phyloP scores from a whole-genome alignment of 2,797 vertebrate genomes.

The Bovichtus variegatus region DNA sequence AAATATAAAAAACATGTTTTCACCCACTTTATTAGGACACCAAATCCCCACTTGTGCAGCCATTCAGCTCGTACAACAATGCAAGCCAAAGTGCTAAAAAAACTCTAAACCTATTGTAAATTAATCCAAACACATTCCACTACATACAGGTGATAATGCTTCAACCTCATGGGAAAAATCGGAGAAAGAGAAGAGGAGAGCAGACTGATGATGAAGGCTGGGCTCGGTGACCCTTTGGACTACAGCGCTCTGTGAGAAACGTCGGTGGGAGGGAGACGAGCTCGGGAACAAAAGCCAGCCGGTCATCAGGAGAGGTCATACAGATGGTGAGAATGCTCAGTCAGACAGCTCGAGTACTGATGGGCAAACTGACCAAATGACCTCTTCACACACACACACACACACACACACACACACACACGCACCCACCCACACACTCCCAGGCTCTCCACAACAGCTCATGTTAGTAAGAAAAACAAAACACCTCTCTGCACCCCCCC shows the following conservation, averaged over 20 bases:
- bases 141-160: neutral
- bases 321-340: slow-evolving; percentile 78
- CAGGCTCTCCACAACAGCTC: slow-evolving; percentile 34
- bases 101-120: too few relatives aligned
- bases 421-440: slow-evolving; percentile 3
- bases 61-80: neutral
- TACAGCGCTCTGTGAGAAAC: slow-evolving; percentile 56
- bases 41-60: neutral
- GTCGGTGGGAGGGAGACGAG: slow-evolving; percentile 49
- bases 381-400: slow-evolving; percentile 44
- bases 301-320: slow-evolving; percentile 74
- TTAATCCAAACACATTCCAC: too few relatives aligned
- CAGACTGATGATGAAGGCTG: slow-evolving; percentile 48
- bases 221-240: slow-evolving; percentile 55
- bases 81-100: neutral
- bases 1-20: neutral
- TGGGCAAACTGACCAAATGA: slow-evolving; percentile 76
- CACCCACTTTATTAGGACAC: neutral
- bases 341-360: slow-evolving; percentile 76
- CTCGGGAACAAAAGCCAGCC: slow-evolving; percentile 68
- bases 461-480: slow-evolving; percentile 67
- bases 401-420: neutral
- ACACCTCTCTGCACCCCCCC: slow-evolving; percentile 46
- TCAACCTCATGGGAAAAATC: slow-evolving; percentile 53
- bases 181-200: slow-evolving; percentile 37